Evolutionary conservation across 2,888 invertebrate genomes (phyloP), one percentile per base, ranked within the genome.

Genomic region (Ametastegia equiseti): DNA sequence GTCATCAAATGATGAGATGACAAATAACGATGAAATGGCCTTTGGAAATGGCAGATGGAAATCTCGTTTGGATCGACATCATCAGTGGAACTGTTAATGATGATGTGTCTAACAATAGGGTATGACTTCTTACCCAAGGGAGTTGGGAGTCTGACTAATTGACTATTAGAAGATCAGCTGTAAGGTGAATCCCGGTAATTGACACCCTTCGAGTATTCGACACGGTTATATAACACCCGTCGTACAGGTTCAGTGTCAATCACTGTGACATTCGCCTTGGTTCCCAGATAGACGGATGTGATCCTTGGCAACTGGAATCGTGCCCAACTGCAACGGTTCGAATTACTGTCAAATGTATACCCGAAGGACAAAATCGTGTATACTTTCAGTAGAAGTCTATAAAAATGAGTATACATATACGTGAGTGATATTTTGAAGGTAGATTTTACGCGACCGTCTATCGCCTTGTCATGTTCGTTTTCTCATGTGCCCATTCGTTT

Each of bases 281-380:
- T 65, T 69, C 81, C 81, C 79, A 82, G 83, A 82, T 85, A 19
- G 36, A 15, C 1, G 9, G 54, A 50, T 54, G 75, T 57, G 88
- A 89, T 89, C 88, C 89, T 90, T 89, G 90, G 90, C 90, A 90
- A 89, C 89, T 91, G 90, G 90, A 89, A 89, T 86, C 81, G 82
- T 85, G 90, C 90, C 90, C 90, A 90, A 86, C 85, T 86, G n/a
- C n/a, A n/a, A 54, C 23, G 54, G 23, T 54, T 23, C 54, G 54
- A 23, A 23, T 54, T 9, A 11, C 1, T 54, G 54, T 11, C 54
- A n/a, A n/a, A 42, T 42, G 9, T 42, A 60, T 60, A 30, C 30
- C 60, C 60, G 2, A 27, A 30, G 30, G 60, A 60, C 60, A 60
- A 60, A 0, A 30, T 60, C 5, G 11, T n/a, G n/a, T 60, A 15